Percentiles rank a stretch among this genome's conserved stretches.
phyloP scores from a whole-genome alignment of 2,888 invertebrate genomes.

The Heliconius erato region DNA sequence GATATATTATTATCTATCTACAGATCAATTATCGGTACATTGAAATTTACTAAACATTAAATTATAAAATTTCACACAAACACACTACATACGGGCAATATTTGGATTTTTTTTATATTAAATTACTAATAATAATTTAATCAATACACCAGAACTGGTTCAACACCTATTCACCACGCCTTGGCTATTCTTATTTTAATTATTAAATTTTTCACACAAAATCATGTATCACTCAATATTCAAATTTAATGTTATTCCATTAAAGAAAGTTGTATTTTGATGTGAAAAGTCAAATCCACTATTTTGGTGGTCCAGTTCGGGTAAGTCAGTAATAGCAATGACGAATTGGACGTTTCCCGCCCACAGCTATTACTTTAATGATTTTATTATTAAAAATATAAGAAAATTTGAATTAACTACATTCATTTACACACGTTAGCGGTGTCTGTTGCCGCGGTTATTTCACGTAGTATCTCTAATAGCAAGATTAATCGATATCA shows the following conservation, averaged over 20 bases:
- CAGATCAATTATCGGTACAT: not conserved
- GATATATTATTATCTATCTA: too few relatives aligned
- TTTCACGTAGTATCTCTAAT: slow-evolving; percentile 51
- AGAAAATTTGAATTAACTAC: slow-evolving; percentile 68
- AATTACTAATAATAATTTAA: not conserved
- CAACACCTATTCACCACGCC: too few relatives aligned
- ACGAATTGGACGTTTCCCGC: slow-evolving; percentile 74
- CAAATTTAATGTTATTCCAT: slow-evolving; percentile 41
- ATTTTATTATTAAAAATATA: slow-evolving; percentile 75
- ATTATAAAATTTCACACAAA: not conserved
- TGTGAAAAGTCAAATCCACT: slow-evolving; percentile 53
- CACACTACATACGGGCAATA: not conserved
- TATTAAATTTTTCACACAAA: slow-evolving; percentile 24
- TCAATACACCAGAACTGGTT: not conserved
- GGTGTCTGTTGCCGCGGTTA: slow-evolving; percentile 53
- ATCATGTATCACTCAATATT: slow-evolving; percentile 37
- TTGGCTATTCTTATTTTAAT: slow-evolving; percentile 15
- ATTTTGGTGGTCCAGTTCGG: slow-evolving; percentile 69
- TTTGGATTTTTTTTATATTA: not conserved
- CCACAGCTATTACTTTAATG: slow-evolving; percentile 75
- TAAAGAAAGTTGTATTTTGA: slow-evolving; percentile 49
- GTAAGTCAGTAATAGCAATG: slow-evolving; percentile 77
- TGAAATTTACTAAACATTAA: not conserved
- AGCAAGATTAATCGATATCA: slow-evolving; percentile 51
- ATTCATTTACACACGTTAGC: slow-evolving; percentile 64